Base-by-base conservation (phyloP, 2,113 vertebrate genomes). In the Pseudorhombus dupliciocellatus region DNA sequence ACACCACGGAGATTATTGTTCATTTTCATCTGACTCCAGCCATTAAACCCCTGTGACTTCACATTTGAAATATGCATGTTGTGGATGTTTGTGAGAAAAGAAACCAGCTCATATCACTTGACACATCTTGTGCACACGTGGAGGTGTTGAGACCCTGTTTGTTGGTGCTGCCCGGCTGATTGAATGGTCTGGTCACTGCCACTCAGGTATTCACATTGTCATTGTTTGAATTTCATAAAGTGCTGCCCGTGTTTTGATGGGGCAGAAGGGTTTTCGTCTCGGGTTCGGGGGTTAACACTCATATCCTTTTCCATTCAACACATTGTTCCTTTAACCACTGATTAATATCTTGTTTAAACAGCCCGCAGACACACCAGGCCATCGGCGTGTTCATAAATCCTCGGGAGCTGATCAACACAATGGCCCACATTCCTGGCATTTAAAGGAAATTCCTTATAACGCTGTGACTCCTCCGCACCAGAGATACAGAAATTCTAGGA, bases 321-420 rank as follows among this genome's bases (percentile, higher is more conserved):
- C 90, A 93, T 93, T 94, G 92, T 94, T 93, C 85, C 78, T 76
- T 88, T 91, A 78, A 87, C 87, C 65, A 81, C 91, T 86, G 91
- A 93, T 93, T 92, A 93, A 93, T 90, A 94, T 94, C 92, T 93
- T 93, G 93, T 94, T 93, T 93, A 93, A 94, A 93, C 92, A 94
- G 93, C 74, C 77, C 73, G 74, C 86, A 91, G 87, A 92, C 91
- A 86, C 88, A 91, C 88, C 73, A 80, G 64, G 67, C 86, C 55
- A 51, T 88, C 85, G 79, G 78, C 63, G 66, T 81, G 91, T 94
- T 89, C 91, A 91, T 92, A 93, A 92, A 93, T 93, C 85, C 91
- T 94, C 87, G 70, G 70, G 88, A 90, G 88, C 84, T 85, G 88
- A 94, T 94, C 87, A 91, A 93, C 90, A 93, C 93, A 94, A 94